These are phyloP conservation scores for Ellobius talpinus DNA, from an alignment of 2,113 vertebrate genomes.

Conservation along the genomic window DNA sequence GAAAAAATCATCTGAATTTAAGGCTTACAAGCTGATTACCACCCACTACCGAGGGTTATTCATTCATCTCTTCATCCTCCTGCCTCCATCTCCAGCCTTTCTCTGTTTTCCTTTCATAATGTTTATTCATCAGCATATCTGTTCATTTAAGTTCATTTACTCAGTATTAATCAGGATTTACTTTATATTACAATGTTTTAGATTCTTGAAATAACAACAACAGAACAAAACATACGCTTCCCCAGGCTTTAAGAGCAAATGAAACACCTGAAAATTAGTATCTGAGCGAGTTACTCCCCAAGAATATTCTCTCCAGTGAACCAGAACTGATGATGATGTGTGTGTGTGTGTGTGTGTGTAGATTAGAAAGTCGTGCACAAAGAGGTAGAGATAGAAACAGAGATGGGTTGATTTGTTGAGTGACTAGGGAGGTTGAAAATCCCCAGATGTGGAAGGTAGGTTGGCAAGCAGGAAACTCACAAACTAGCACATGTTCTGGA, in stretches of 20 bases:
- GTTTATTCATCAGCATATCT: background rate
- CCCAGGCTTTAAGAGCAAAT: background rate
- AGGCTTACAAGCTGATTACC: background rate
- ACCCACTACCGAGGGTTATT: background rate
- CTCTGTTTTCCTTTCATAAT: background rate
- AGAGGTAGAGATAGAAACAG: background rate
- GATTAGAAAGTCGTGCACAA: background rate
- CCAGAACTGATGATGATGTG: background rate
- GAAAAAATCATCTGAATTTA: slow-evolving; percentile 5
- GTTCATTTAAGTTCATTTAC: background rate
- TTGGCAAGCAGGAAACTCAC: background rate
- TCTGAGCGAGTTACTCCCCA: background rate
- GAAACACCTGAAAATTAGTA: slow-evolving; percentile 36
- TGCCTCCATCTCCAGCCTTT: background rate
- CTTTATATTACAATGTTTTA: slow-evolving; percentile 37
- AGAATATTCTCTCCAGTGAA: slow-evolving; percentile 29
- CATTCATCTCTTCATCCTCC: background rate
- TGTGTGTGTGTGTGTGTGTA: background rate
- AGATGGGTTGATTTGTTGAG: background rate
- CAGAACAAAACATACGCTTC: background rate
- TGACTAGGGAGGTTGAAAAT: background rate
- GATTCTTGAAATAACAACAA: slow-evolving; percentile 11
- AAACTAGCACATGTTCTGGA: background rate
- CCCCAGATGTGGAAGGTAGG: background rate
- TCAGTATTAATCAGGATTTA: background rate